Percentiles rank a stretch among this genome's conserved stretches.
phyloP scores from a whole-genome alignment of 1,140 invertebrate genomes.

The Alviniconcha marisindica region DNA sequence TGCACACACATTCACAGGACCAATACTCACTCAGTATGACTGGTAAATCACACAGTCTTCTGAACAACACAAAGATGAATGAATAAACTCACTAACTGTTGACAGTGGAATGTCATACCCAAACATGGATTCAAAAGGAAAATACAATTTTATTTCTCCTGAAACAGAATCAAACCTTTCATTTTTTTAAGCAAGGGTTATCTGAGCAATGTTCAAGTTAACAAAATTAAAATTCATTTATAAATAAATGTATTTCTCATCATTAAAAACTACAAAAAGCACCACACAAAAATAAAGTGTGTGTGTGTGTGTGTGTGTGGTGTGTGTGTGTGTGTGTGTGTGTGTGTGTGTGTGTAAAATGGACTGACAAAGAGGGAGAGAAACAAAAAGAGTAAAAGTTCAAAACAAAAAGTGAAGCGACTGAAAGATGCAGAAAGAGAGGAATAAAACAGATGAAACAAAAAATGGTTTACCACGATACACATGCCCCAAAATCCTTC shows the following conservation, averaged over 20 bases:
- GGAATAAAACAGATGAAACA: background rate
- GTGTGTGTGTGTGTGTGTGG: too few relatives aligned
- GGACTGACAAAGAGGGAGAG: background rate
- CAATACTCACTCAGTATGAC: background rate
- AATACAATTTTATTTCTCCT: background rate
- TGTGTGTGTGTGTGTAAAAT: too few relatives aligned
- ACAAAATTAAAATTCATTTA: too few relatives aligned
- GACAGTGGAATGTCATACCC: background rate
- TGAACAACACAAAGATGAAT: background rate
- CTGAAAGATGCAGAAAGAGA: background rate
- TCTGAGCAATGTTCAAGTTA: too few relatives aligned
- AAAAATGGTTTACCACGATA: slow-evolving; percentile 52
- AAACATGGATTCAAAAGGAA: background rate
- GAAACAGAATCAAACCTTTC: too few relatives aligned
- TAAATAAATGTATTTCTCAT: too few relatives aligned
- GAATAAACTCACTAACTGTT: background rate
- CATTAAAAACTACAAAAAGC: too few relatives aligned
- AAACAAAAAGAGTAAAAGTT: background rate
- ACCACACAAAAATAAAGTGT: too few relatives aligned
- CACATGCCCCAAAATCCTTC: slow-evolving; percentile 51
- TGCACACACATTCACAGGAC: background rate
- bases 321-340: too few relatives aligned
- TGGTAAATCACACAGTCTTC: background rate
- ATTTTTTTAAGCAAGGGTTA: too few relatives aligned
- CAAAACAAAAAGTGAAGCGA: too few relatives aligned